Conservation (phyloP, 2,797 vertebrate species). For the Spinus olivaceus region DNA sequence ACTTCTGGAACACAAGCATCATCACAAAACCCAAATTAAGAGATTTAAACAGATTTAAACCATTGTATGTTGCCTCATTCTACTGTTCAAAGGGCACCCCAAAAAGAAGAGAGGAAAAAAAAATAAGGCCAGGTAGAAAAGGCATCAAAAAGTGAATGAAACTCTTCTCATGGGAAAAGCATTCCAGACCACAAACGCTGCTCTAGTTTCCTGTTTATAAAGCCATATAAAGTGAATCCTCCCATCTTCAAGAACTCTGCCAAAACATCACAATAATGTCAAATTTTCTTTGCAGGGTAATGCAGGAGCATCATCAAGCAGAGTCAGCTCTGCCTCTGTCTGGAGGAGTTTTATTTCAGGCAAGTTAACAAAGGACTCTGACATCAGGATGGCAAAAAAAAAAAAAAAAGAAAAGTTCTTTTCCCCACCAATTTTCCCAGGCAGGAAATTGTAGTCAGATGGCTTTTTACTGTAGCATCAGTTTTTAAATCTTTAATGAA, state of each 20-base stretch:
- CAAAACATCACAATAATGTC: background rate
- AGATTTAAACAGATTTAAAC: background rate
- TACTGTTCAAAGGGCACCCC: background rate
- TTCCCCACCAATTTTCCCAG: background rate
- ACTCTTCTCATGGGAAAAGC: background rate
- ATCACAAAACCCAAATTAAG: background rate
- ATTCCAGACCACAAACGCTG: background rate
- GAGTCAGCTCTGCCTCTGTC: background rate
- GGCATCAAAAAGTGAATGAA: background rate
- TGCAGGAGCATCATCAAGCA: background rate
- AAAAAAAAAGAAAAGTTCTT: background rate
- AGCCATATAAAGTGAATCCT: background rate
- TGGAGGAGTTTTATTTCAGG: background rate
- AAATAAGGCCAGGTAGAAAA: background rate
- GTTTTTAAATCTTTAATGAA: slow-evolving; percentile 52
- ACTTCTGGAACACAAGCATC: background rate
- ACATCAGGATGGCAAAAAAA: background rate
- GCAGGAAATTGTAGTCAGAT: slow-evolving; percentile 27
- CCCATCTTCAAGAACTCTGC: background rate
- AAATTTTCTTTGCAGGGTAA: background rate
- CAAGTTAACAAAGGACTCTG: background rate
- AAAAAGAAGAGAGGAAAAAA: background rate
- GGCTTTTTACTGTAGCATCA: slow-evolving; percentile 30
- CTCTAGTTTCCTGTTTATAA: background rate
- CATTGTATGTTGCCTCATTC: background rate